These are phyloP conservation scores for Anguilla marmorata DNA, from an alignment of 2,797 vertebrate species.

Conservation along the genomic window DNA sequence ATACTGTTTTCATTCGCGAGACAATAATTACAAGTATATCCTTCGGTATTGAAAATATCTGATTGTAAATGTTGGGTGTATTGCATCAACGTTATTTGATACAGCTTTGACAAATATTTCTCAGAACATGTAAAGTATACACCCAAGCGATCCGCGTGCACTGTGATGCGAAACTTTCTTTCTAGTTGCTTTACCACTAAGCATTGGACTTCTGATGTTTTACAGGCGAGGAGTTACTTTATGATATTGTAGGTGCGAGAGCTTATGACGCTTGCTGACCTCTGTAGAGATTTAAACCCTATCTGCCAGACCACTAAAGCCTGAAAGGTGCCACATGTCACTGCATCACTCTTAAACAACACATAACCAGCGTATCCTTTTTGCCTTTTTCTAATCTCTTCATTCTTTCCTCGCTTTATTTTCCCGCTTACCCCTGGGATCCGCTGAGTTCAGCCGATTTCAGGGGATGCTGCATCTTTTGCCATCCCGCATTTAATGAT, in stretches of 20 bases:
- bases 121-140: not conserved
- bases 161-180: not conserved
- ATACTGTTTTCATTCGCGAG: not conserved
- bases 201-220: slow-evolving; percentile 12
- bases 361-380: slow-evolving; percentile 36
- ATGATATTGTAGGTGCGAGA: not conserved
- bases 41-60: not conserved
- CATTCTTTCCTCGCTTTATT: slow-evolving; percentile 46
- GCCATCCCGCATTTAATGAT: slow-evolving; percentile 55
- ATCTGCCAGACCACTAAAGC: slow-evolving; percentile 52
- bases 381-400: slow-evolving; percentile 36
- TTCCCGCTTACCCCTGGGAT: slow-evolving; percentile 67
- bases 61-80: not conserved
- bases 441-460: slow-evolving; percentile 56
- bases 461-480: slow-evolving; percentile 59
- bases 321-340: slow-evolving; percentile 50
- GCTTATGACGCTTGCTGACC: slow-evolving; percentile 49
- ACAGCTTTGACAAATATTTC: slow-evolving; percentile 4
- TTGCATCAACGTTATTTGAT: not conserved
- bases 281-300: slow-evolving; percentile 43
- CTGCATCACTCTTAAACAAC: slow-evolving; percentile 39
- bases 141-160: not conserved
- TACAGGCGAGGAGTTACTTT: slow-evolving; percentile 24
- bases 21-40: not conserved
- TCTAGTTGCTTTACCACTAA: not conserved